phyloP scores from a whole-genome alignment of 1,140 invertebrate genomes.

The Brachionus manjavacas region DNA sequence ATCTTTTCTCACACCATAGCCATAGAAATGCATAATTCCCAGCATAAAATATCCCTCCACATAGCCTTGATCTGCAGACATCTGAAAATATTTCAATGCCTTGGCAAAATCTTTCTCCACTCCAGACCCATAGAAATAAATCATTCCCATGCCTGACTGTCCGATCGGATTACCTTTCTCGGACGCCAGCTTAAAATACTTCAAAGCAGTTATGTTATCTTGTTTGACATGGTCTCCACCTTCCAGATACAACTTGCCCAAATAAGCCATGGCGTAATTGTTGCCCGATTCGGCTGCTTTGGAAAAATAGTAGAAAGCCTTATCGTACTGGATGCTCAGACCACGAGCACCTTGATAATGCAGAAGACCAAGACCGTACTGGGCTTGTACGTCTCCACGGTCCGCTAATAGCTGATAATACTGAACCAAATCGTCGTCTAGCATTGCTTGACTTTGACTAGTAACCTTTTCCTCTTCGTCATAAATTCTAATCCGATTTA shows the following conservation, averaged over 20 bases:
- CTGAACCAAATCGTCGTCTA: conserved; percentile 91
- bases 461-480: conserved; percentile 84
- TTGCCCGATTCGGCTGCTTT: conserved; percentile 90
- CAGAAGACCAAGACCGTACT: conserved; percentile 89
- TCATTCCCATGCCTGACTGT: conserved; percentile 88
- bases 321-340: conserved; percentile 77
- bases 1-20: conserved; percentile 80
- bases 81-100: conserved; percentile 86
- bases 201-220: conserved; percentile 79
- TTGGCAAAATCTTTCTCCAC: conserved; percentile 81
- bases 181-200: conserved; percentile 89
- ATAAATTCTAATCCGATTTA: conserved; percentile 81
- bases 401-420: conserved; percentile 94
- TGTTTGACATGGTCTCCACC: conserved; percentile 84
- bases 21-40: conserved; percentile 95
- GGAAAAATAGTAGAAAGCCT: conserved; percentile 85
- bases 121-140: conserved; percentile 91
- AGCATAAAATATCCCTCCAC: conserved; percentile 94
- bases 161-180: conserved; percentile 92
- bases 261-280: conserved; percentile 86
- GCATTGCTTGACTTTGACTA: conserved; percentile 52
- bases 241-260: conserved; percentile 97
- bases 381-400: conserved; percentile 94
- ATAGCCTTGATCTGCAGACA: conserved; percentile 73
- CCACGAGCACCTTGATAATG: conserved; percentile 95